phyloP scores from a whole-genome alignment of 1,140 invertebrate genomes.

The Holcopasites calliopsidis region DNA sequence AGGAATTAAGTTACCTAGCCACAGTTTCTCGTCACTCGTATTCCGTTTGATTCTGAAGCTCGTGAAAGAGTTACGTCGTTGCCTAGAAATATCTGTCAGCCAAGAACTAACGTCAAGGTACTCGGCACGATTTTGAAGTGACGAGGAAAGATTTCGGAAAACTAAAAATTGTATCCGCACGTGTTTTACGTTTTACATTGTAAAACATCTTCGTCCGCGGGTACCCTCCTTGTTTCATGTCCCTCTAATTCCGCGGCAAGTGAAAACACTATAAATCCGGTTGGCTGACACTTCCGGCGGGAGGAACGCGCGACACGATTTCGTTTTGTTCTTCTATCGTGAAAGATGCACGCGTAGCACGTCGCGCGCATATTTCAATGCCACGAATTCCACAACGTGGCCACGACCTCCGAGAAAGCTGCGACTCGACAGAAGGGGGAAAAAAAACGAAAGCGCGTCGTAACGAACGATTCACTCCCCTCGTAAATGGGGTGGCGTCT shows the following conservation, averaged over 20 bases:
- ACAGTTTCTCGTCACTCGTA: too few species aligned
- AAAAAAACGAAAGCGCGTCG: constrained; percentile 48
- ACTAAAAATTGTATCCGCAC: too few species aligned
- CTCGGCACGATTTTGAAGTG: too few species aligned
- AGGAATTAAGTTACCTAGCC: neutral
- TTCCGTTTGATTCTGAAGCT: neutral
- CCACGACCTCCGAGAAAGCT: constrained; percentile 8
- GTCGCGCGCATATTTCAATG: constrained; percentile 54
- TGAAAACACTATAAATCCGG: constrained; percentile 45
- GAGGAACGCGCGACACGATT: constrained; percentile 24
- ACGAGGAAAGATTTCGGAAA: too few species aligned
- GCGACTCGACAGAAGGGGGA: too few species aligned
- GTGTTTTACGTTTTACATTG: too few species aligned
- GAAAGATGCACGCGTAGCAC: constrained; percentile 41
- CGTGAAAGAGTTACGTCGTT: neutral
- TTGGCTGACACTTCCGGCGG: constrained; percentile 28
- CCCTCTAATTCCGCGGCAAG: constrained; percentile 29
- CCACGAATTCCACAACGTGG: constrained; percentile 2
- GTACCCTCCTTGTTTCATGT: constrained; percentile 5
- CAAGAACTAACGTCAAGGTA: neutral
- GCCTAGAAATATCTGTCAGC: neutral
- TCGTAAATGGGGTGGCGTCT: constrained; percentile 1
- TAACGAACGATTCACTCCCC: constrained; percentile 48
- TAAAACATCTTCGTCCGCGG: too few species aligned
- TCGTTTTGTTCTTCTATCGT: constrained; percentile 35